Base-by-base conservation (phyloP, 2,113 vertebrate species). In the Ammodytes marinus region DNA sequence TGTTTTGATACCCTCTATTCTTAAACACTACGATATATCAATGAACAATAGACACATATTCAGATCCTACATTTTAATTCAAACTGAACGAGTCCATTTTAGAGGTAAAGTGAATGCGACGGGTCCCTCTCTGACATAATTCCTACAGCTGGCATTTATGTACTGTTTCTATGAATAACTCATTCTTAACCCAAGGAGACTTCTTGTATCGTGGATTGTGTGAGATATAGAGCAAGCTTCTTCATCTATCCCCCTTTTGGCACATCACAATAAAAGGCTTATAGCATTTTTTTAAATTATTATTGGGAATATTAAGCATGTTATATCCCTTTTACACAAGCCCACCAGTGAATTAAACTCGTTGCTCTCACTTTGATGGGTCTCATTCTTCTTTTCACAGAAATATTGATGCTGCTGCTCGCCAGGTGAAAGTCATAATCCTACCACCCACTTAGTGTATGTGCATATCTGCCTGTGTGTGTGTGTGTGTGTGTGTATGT, bases 291-390 rank as follows among this genome's bases (percentile, higher is more conserved):
- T 53, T 73, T 53, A 19, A 8, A 27, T 69, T 45, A 79, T 87
- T 81, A 77, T 76, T 67, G 63, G 50, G 55, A 89, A 84, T 87
- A 88, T 89, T 83, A 90, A 88, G 79, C 83, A 77, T 79, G 72
- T 73, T 77, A 66, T 70, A 65, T 87, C 82, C 27, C 73, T 83
- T 79, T 87, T 83, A 45, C 54, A 59, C 55, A 35, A 46, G 45
- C 74, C 81, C 80, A 74, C 78, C 67, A 52, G 77, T 90, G 85
- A 92, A 94, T 94, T 91, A 91, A 93, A 95, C n/a, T 61, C 87
- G 92, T 83, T 54, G 57, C 73, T 93, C 86, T 91, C 57, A 83
- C 84, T 67, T 82, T 72, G 80, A 87, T 86, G 74, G 69, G 70
- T 85, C 77, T 88, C 84, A 80, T 91, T 87, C 75, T 83, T 93